Evolutionary conservation across 1,140 invertebrate genomes (phyloP).

Genomic region (Bombus pyrosoma): DNA sequence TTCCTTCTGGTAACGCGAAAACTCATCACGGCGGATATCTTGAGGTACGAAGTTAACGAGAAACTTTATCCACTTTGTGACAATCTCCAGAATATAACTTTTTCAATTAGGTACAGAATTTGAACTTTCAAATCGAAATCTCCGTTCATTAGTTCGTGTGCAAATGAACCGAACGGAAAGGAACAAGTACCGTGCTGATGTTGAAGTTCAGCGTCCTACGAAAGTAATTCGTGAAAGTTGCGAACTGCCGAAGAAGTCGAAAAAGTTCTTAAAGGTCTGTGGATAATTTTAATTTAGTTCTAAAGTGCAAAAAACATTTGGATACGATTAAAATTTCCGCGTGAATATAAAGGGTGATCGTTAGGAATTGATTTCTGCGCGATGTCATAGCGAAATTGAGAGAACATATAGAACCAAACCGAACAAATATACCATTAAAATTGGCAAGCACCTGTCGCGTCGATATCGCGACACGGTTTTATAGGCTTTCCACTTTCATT

Average conservation of each 20-base stretch:
- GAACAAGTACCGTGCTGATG: too few species aligned
- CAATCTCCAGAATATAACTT: conserved; percentile 33
- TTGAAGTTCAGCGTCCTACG: neutral
- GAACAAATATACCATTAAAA: neutral
- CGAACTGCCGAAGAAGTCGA: too few species aligned
- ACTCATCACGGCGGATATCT: neutral
- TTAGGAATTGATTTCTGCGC: neutral
- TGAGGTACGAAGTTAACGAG: conserved; percentile 25
- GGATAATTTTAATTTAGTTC: too few species aligned
- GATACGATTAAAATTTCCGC: neutral
- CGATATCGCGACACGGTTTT: neutral
- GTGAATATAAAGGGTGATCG: neutral
- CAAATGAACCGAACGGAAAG: neutral
- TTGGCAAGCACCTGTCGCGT: too few species aligned
- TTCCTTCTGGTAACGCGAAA: neutral
- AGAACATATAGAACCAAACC: neutral
- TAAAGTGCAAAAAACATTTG: too few species aligned
- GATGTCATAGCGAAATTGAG: neutral
- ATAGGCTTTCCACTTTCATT: too few species aligned
- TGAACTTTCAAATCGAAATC: conserved; percentile 2
- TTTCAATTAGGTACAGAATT: conserved; percentile 43
- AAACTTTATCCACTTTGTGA: conserved; percentile 54
- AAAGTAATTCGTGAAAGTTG: neutral
- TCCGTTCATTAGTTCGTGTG: too few species aligned
- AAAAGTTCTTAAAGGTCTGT: too few species aligned